Base-by-base conservation (phyloP, 2,888 invertebrate species). In the Creontiades dilutus region DNA sequence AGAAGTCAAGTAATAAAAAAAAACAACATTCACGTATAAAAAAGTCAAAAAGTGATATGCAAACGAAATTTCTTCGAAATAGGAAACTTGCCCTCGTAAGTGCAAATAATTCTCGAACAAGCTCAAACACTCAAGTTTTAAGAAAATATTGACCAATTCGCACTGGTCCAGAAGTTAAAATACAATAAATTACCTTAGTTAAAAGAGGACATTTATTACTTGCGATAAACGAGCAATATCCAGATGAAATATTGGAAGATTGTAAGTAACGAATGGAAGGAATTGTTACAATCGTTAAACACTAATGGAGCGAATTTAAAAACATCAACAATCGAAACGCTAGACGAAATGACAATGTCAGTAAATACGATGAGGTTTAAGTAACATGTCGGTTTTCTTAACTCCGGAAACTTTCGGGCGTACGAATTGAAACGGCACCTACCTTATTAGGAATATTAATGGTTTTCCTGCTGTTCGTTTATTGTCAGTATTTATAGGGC, bases 1-100 rank as follows among this genome's bases (percentile, higher is more conserved):
- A 61, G 1, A n/a, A 61, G 61, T 61, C 19, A 14, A 14, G 52
- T 52, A n/a, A 16, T 57, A 14, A 5, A 57, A 57, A n/a, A 52
- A 57, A 57, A 57, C 57, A 68, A 68, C 68, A 68, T 68, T 68
- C 9, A 68, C 68, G 19, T 68, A 11, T 23, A 68, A 23, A 68
- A 68, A 68, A 68, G 23, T 23, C 7, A 23, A 68, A 52, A 68
- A 68, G 68, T 68, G 68, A 68, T 68, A 68, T 68, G 68, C 68
- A 68, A 57, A 68, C 23, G 23, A 27, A 68, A 68, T 23, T 68
- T 68, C 7, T 68, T 68, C 68, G 27, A 27, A 27, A 68, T 27
- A 68, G 68, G 68, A 27, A 68, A 68, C 61, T 11, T 16, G 3
- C 23, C 19, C 23, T 52, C 3, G 11, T 52, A 52, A 37, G 37